Conservation (phyloP, 2,888 invertebrate genomes). For the Sympetrum striolatum region DNA sequence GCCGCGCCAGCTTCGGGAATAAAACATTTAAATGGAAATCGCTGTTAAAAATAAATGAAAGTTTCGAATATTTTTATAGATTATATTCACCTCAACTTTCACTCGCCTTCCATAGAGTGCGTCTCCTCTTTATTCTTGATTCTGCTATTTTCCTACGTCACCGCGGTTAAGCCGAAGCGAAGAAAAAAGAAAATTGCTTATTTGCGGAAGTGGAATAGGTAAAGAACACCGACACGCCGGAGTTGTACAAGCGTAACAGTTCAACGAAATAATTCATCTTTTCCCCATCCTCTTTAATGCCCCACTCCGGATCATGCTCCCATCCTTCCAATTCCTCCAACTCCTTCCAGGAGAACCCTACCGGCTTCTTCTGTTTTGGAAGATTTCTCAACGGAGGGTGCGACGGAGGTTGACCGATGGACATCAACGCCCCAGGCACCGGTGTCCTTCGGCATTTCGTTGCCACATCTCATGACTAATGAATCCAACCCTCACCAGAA, state of each 20-base stretch:
- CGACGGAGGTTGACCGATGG: background rate
- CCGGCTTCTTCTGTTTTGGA: background rate
- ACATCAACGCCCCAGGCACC: background rate
- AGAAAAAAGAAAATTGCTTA: background rate
- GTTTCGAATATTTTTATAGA: background rate
- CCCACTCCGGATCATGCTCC: background rate
- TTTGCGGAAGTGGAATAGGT: background rate
- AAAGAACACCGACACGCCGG: background rate
- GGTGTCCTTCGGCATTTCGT: slow-evolving; percentile 6
- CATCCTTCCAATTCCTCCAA: background rate
- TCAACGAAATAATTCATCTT: background rate
- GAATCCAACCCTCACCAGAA: background rate
- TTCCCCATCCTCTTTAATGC: background rate
- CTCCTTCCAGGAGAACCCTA: background rate
- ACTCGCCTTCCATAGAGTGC: background rate
- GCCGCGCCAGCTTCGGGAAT: background rate
- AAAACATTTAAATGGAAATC: background rate
- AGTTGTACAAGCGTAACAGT: background rate
- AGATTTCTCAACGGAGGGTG: background rate
- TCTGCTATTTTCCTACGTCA: background rate
- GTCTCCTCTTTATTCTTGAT: background rate
- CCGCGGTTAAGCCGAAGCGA: background rate
- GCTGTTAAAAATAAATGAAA: background rate
- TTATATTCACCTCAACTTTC: background rate
- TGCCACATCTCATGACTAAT: slow-evolving; percentile 30